A percentile compares a stretch with the other conserved stretches of the same genome.
Conservation (phyloP, 2,888 invertebrate genomes). For the Lasioglossum lativentre region DNA sequence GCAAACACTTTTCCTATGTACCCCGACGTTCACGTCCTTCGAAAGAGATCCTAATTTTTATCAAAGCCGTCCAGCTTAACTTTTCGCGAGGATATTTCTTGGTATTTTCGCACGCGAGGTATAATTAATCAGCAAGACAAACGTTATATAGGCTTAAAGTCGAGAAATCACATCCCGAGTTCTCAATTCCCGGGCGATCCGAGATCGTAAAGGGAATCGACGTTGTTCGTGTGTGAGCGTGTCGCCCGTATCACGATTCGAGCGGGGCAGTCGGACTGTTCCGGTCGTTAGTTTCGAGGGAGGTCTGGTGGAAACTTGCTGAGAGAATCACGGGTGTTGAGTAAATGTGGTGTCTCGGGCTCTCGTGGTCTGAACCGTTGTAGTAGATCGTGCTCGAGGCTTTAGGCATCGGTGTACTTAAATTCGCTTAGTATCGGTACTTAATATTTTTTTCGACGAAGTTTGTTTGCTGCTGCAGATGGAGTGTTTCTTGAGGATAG, state of each 20-base stretch:
- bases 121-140: slow-evolving; percentile 71
- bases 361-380: neutral
- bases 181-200: slow-evolving; percentile 44
- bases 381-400: neutral
- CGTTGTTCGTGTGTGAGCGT: slow-evolving; percentile 55
- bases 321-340: neutral
- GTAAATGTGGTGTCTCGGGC: neutral
- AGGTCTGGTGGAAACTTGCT: neutral
- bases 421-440: neutral
- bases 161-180: slow-evolving; percentile 63
- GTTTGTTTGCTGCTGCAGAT: neutral
- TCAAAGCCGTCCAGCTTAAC: slow-evolving; percentile 85
- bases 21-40: slow-evolving; percentile 80
- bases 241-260: slow-evolving; percentile 51
- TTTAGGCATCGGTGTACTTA: neutral
- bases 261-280: slow-evolving; percentile 27
- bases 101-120: slow-evolving; percentile 83
- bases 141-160: slow-evolving; percentile 69
- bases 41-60: slow-evolving; percentile 83
- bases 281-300: slow-evolving; percentile 10
- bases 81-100: slow-evolving; percentile 82
- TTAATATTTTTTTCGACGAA: neutral
- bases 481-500: no score
- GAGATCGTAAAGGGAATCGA: slow-evolving; percentile 18
- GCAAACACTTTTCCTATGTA: slow-evolving; percentile 57